Evolutionary conservation across 2,113 vertebrate genomes (phyloP).

Genomic region (Puffinus mauretanicus): DNA sequence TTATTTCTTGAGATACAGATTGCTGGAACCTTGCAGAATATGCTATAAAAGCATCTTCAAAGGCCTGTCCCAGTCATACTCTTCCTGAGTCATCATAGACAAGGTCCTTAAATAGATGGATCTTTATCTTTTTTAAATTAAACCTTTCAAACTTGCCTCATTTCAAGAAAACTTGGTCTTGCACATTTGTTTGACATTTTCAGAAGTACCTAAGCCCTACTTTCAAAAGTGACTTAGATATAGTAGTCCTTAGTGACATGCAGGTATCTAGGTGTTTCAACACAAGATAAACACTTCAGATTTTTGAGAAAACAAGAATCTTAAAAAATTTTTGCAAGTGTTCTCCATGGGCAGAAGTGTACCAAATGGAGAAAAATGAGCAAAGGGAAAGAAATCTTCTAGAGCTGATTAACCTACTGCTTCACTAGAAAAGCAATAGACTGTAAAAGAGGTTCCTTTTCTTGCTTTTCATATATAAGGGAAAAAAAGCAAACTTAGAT

Average conservation of each 20-base stretch:
- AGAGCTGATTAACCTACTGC: background rate
- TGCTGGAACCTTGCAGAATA: background rate
- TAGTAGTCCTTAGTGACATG: background rate
- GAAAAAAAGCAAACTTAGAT: background rate
- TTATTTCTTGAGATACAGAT: background rate
- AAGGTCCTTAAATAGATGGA: background rate
- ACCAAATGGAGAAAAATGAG: background rate
- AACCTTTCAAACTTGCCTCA: background rate
- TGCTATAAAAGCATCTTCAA: background rate
- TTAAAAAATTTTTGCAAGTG: background rate
- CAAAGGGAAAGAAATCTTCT: background rate
- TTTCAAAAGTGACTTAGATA: background rate
- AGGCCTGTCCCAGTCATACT: background rate
- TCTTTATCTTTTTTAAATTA: background rate
- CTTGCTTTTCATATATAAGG: background rate
- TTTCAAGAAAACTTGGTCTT: background rate
- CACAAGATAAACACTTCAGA: background rate
- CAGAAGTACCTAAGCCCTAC: background rate
- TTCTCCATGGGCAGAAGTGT: background rate
- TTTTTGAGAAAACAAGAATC: background rate
- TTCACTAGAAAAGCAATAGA: background rate
- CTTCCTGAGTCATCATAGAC: background rate
- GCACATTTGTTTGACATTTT: background rate
- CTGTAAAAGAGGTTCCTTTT: background rate
- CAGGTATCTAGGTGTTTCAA: background rate